Conservation (phyloP, 1,140 invertebrate genomes). For the Leptinotarsa texana region DNA sequence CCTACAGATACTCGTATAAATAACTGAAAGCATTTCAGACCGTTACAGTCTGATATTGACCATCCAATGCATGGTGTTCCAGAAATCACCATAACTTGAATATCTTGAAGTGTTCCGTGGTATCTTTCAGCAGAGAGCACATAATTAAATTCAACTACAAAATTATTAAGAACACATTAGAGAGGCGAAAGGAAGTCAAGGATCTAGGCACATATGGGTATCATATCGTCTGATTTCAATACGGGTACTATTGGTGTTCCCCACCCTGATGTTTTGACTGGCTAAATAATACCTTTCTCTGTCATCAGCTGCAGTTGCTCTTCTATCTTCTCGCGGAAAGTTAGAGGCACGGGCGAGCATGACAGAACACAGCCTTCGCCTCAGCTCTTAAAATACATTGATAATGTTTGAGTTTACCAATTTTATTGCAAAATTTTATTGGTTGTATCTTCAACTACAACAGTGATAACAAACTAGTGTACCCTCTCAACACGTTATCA, state of each 20-base stretch:
- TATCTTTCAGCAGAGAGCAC: no score
- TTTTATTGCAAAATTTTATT: neutral
- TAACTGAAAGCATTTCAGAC: no score
- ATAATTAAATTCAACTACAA: no score
- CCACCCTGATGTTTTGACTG: slow-evolving; percentile 8
- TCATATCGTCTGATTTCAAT: slow-evolving; percentile 33
- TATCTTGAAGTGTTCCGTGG: no score
- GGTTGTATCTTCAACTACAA: neutral
- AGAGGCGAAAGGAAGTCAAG: no score
- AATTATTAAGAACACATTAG: no score
- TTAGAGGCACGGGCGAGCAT: slow-evolving; percentile 12
- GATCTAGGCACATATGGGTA: slow-evolving; percentile 49
- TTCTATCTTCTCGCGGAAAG: slow-evolving; percentile 30
- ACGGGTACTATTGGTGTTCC: slow-evolving; percentile 23
- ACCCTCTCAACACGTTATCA: slow-evolving; percentile 33
- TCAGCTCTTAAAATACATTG: slow-evolving; percentile 4
- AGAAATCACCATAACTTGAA: no score
- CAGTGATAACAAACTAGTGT: neutral
- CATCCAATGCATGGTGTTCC: no score
- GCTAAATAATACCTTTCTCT: neutral
- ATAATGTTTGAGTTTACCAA: neutral
- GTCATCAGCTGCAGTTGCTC: slow-evolving; percentile 20
- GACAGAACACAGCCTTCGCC: slow-evolving; percentile 6
- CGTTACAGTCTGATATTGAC: no score
- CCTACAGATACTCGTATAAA: no score